Evolutionary conservation across 2,113 vertebrate genomes (phyloP), one percentile per base, ranked within the genome.

Genomic region (Galeopterus variegatus): DNA sequence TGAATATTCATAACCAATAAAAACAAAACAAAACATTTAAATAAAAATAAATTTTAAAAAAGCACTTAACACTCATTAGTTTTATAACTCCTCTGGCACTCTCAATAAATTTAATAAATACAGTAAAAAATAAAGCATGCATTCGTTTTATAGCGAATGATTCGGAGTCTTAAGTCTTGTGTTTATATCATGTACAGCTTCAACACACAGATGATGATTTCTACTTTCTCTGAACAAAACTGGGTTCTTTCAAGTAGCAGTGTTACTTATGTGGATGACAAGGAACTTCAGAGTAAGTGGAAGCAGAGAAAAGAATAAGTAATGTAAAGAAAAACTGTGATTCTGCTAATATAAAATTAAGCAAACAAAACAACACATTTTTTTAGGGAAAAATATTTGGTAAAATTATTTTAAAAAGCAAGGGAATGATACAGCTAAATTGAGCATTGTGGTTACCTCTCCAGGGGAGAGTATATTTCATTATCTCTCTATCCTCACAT

Each of bases 331-430:
- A 93, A 90, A 86, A 26, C 23, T 73, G 4, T 58, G 24, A 79
- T 75, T 88, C 58, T 67, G 28, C 18, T 77, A 26, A 75, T 60
- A 69, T 41, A 86, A 79, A 91, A 77, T 83, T 82, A 82, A 60
- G 33, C 17, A 73, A 72, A 33, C 41, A 56, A 94, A 76, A 19
- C 8, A 87, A 8, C 65, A 56, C 8, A 65, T 77, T 95, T 41
- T 41, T 94, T 96, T 87, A 85, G 56, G 76, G 62, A 83, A 75
- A 93, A 9, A 75, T 50, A n/a, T 77, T 82, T 96, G 52, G 15
- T 65, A 94, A 69, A 91, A 65, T 93, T 93, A 69, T 75, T 97
- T 96, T 86, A 41, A 92, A 67, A 92, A 90, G 15, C 50, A 94
- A 80, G 9, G 62, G 79, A 73, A 72, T 79, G 23, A 58, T 84